phyloP scores from a whole-genome alignment of 2,113 vertebrate genomes.

The Corythaeola cristata region DNA sequence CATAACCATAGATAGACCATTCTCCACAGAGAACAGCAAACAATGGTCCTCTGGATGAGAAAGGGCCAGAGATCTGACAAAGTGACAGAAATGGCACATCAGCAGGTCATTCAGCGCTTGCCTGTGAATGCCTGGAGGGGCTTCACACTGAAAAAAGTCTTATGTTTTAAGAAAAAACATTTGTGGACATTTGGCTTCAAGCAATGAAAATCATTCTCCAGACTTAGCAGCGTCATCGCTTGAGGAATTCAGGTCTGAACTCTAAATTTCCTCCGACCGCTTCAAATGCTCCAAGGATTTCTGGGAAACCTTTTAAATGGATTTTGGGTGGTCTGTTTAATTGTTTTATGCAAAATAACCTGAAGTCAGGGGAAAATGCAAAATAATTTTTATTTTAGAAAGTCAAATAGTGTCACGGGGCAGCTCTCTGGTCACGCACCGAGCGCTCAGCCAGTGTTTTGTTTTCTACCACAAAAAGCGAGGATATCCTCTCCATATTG shows the following conservation, averaged over 20 bases:
- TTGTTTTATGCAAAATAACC: background rate
- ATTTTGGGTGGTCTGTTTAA: background rate
- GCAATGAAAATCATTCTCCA: constrained; percentile 3
- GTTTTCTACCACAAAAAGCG: background rate
- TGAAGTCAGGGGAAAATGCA: background rate
- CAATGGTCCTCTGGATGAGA: background rate
- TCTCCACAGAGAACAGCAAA: background rate
- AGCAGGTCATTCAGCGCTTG: background rate
- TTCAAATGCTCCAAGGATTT: background rate
- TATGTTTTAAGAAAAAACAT: background rate
- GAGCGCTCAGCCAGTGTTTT: background rate
- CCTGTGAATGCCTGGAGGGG: background rate
- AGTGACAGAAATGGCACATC: background rate
- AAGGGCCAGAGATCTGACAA: background rate
- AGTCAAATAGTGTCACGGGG: fast-evolving
- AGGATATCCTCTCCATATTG: background rate
- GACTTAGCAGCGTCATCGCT: background rate
- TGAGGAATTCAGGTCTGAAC: background rate
- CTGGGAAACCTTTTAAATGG: background rate
- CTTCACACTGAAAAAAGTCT: background rate
- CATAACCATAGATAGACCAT: background rate
- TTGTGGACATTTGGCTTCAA: background rate
- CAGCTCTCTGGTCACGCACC: background rate
- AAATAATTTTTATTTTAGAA: background rate
- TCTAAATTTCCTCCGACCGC: background rate